These are phyloP conservation scores for Arion vulgaris DNA, from an alignment of 1,140 invertebrate genomes.

Conservation along the genomic window DNA sequence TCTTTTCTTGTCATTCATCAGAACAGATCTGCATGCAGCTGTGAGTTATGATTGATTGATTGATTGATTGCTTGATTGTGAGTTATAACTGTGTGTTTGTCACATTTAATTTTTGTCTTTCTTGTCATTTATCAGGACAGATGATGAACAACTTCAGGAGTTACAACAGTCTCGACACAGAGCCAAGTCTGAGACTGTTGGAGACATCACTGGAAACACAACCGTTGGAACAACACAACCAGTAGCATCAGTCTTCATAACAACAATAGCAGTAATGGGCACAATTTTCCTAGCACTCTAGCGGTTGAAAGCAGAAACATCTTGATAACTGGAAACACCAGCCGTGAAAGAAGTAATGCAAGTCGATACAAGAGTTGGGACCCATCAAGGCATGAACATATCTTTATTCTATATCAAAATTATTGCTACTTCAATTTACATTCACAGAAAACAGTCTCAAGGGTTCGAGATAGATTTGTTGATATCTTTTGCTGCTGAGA, in stretches of 20 bases:
- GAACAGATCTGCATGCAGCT: too few relatives aligned
- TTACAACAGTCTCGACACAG: slow-evolving; percentile 39
- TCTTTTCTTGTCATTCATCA: too few relatives aligned
- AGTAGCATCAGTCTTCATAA: background rate
- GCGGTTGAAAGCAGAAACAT: background rate
- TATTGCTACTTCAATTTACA: slow-evolving; percentile 55
- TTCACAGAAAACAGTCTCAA: slow-evolving; percentile 46
- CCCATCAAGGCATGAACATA: slow-evolving; percentile 30
- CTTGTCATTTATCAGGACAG: slow-evolving; percentile 50
- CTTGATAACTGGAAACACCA: background rate
- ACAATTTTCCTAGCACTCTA: background rate
- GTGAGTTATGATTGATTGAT: too few relatives aligned
- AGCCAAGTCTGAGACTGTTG: slow-evolving; percentile 45
- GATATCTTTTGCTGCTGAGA: too few relatives aligned
- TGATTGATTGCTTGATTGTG: too few relatives aligned
- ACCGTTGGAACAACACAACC: background rate
- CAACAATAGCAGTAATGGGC: background rate
- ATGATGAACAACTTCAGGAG: slow-evolving; percentile 54
- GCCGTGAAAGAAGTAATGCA: background rate
- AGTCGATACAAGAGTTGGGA: slow-evolving; percentile 44
- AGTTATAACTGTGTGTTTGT: too few relatives aligned
- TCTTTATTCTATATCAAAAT: slow-evolving; percentile 63
- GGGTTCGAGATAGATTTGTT: too few relatives aligned
- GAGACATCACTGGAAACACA: slow-evolving; percentile 7
- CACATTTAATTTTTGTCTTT: too few relatives aligned